A percentile compares a stretch with the other conserved stretches of the same genome.
These are phyloP conservation scores for Lepidothrix coronata DNA, from an alignment of 2,113 vertebrate species.

Conservation along the genomic window DNA sequence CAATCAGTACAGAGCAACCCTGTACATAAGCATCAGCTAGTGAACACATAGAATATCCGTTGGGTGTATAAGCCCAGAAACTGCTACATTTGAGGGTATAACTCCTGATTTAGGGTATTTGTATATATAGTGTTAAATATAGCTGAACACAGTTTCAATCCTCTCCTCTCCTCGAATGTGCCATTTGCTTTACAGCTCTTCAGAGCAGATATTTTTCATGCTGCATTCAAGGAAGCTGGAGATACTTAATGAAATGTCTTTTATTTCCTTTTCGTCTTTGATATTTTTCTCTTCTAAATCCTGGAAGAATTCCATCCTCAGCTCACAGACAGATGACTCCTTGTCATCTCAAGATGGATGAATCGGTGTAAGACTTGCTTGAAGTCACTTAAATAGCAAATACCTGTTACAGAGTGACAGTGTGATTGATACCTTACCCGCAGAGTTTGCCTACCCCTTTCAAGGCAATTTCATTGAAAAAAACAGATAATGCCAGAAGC, in stretches of 20 bases:
- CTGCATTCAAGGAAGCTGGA: background rate
- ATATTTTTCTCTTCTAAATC: background rate
- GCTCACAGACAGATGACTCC: background rate
- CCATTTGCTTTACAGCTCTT: background rate
- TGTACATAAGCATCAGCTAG: background rate
- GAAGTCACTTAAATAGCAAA: background rate
- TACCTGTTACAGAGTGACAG: background rate
- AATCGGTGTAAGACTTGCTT: background rate
- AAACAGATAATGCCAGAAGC: background rate
- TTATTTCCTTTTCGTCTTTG: background rate
- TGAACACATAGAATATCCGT: background rate
- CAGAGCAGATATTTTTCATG: background rate
- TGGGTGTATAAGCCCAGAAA: background rate
- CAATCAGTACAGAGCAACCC: background rate
- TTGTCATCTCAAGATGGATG: slow-evolving; percentile 18
- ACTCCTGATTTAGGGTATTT: background rate
- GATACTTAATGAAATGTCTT: background rate
- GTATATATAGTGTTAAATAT: background rate
- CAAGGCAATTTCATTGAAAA: background rate
- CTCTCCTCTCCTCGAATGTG: background rate
- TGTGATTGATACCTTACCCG: background rate
- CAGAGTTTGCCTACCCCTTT: background rate
- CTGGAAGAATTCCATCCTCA: slow-evolving; percentile 4
- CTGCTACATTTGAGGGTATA: background rate
- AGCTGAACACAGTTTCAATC: background rate